These are phyloP conservation scores for Ypsolopha scabrella DNA, from an alignment of 2,888 invertebrate species.

Conservation along the genomic window DNA sequence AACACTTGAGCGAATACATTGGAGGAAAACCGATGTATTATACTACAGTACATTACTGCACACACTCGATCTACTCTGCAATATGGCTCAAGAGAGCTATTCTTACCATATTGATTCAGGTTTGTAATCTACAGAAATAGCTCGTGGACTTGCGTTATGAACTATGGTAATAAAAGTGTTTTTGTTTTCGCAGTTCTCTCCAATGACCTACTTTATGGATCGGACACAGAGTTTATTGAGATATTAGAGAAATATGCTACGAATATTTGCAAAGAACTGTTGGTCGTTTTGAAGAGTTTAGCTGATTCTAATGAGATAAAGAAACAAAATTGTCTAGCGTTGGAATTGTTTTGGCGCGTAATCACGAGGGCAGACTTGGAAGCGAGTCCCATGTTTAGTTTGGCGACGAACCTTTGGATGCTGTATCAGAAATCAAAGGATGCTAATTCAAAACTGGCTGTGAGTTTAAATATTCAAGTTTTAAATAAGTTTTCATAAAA, in stretches of 20 bases:
- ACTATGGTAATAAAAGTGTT: background rate
- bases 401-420: conserved; percentile 87
- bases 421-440: conserved; percentile 74
- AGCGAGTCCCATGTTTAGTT: conserved; percentile 70
- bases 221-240: conserved; percentile 85
- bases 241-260: conserved; percentile 84
- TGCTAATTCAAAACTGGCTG: conserved; percentile 38
- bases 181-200: conserved; percentile 78
- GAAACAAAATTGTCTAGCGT: conserved; percentile 78
- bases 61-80: conserved; percentile 82
- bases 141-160: background rate
- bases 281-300: conserved; percentile 76
- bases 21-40: conserved; percentile 75
- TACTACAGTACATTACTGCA: conserved; percentile 79
- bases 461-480: conserved; percentile 19
- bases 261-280: conserved; percentile 81
- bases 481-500: background rate
- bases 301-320: conserved; percentile 75
- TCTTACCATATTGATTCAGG: conserved; percentile 89
- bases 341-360: conserved; percentile 80
- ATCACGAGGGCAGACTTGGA: conserved; percentile 74
- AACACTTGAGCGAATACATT: conserved; percentile 79
- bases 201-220: conserved; percentile 92
- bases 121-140: conserved; percentile 22
- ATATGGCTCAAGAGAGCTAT: conserved; percentile 84